Evolutionary conservation across 2,113 vertebrate genomes (phyloP).

Genomic region (Eulacestoma nigropectus): DNA sequence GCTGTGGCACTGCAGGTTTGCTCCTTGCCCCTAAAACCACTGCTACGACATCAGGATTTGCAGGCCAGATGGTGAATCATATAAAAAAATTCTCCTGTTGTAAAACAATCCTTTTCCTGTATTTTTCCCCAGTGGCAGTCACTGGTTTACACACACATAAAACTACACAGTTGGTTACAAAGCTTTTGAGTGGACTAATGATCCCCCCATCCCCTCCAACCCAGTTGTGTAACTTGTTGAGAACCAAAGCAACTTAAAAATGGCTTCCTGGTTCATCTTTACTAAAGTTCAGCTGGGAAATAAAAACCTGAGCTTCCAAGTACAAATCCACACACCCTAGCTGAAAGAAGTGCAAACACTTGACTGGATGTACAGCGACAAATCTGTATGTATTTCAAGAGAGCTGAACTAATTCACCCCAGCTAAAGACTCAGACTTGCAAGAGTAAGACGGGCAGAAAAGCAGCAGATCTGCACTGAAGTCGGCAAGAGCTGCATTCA

Average conservation of each 20-base stretch:
- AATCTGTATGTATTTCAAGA: background rate
- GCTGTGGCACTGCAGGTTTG: background rate
- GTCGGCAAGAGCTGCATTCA: background rate
- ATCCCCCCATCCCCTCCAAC: background rate
- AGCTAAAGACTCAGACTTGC: background rate
- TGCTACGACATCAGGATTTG: background rate
- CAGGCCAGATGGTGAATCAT: conserved; percentile 21
- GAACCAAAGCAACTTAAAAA: background rate
- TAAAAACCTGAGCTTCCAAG: background rate
- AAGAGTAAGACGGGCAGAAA: background rate
- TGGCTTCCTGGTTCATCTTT: background rate
- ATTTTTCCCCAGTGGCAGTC: background rate
- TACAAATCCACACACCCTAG: background rate
- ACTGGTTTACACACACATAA: background rate
- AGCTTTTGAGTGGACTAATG: background rate
- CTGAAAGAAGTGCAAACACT: background rate
- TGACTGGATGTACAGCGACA: background rate
- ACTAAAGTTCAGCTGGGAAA: background rate
- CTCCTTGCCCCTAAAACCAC: background rate
- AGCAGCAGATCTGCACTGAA: background rate
- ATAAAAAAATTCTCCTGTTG: background rate
- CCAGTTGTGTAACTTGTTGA: background rate
- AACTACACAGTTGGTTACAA: background rate
- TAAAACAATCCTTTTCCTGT: conserved; percentile 6
- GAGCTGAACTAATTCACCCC: background rate